These are phyloP conservation scores for Pyrocoelia pectoralis DNA, from an alignment of 2,888 invertebrate genomes.

Conservation along the genomic window DNA sequence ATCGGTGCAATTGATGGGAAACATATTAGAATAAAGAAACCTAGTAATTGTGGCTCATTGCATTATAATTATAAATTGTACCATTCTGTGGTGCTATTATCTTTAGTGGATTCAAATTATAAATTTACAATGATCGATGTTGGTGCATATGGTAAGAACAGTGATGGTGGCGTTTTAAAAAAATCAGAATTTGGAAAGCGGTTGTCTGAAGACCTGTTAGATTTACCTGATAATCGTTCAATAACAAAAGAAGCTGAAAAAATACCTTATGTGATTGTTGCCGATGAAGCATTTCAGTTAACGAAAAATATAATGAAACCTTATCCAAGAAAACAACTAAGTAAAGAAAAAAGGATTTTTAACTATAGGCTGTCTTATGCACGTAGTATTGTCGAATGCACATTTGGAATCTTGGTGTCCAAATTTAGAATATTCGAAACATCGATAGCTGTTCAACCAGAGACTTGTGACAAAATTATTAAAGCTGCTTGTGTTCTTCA, in stretches of 20 bases:
- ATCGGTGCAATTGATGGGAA: not conserved
- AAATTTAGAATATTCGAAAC: conserved; percentile 15
- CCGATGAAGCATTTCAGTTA: conserved; percentile 1
- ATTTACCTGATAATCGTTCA: not conserved
- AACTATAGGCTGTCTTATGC: not conserved
- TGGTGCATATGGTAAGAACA: not conserved
- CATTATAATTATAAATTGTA: conserved; percentile 4
- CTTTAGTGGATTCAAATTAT: not conserved
- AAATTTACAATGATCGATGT: conserved; percentile 2
- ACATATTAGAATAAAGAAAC: conserved; percentile 2
- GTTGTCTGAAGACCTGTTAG: not conserved
- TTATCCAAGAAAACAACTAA: conserved; percentile 5
- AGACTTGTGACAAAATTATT: conserved; percentile 7
- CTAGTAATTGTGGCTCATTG: not conserved
- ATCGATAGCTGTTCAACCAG: conserved; percentile 7
- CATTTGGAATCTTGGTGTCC: conserved; percentile 14
- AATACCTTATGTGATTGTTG: conserved; percentile 5
- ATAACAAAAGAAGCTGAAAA: not conserved
- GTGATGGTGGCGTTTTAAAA: too few relatives aligned
- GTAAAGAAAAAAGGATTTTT: not conserved
- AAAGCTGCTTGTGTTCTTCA: conserved; percentile 3
- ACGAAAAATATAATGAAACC: conserved; percentile 14
- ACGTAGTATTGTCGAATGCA: conserved; percentile 9
- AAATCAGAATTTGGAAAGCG: conserved; percentile 2
- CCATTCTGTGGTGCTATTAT: not conserved